phyloP scores from a whole-genome alignment of 2,797 vertebrate species.

The Ctenochaetus hawaiiensis region DNA sequence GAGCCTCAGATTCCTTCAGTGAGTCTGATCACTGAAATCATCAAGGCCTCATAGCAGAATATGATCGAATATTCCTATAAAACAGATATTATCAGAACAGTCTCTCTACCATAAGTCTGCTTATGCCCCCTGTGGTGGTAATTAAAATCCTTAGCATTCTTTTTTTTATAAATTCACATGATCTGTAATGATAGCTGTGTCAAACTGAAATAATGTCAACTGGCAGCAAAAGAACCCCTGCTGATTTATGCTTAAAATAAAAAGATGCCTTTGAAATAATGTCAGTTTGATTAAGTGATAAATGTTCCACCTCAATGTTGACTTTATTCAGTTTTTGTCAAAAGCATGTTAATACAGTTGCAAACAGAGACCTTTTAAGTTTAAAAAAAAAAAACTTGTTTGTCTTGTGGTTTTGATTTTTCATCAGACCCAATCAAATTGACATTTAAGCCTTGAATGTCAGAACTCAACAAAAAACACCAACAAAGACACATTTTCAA shows the following conservation, averaged over 20 bases:
- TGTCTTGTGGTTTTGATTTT: not conserved
- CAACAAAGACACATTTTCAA: not conserved
- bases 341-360: not conserved
- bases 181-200: too few species aligned
- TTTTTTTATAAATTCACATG: too few species aligned
- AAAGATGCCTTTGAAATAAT: not conserved
- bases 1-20: not conserved
- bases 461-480: not conserved
- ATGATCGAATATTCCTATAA: too few species aligned
- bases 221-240: too few species aligned
- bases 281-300: not conserved
- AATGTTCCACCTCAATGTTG: not conserved
- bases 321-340: not conserved
- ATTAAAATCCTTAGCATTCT: not conserved
- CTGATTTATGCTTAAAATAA: not conserved
- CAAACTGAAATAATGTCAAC: too few species aligned
- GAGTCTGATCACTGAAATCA: not conserved
- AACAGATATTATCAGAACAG: too few species aligned
- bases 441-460: slow-evolving; percentile 24
- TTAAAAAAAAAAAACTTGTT: not conserved
- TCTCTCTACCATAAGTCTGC: not conserved
- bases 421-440: not conserved
- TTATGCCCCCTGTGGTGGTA: not conserved
- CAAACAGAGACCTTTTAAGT: not conserved
- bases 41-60: too few species aligned